Evolutionary conservation across 2,113 vertebrate species (phyloP), one percentile per base, ranked within the genome.

Genomic region (Leptobrachium ailaonicum): DNA sequence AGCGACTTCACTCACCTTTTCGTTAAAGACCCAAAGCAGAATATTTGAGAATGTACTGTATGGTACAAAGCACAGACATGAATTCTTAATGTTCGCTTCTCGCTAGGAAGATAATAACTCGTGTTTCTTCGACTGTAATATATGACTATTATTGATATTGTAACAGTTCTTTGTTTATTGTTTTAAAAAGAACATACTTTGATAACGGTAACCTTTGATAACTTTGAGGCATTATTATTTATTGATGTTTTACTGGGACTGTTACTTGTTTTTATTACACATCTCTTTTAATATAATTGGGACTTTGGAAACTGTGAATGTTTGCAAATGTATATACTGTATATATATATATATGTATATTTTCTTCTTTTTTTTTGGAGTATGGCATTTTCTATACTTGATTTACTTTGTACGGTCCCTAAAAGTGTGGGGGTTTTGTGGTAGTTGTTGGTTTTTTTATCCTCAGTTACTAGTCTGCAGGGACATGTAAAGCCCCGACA

Each of bases 51-150:
- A 47, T 56, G 68, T 64, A 13, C 47, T 13, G 54, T 79, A 66
- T 66, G n/a, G 68, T 41, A 10, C 41, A 63, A 50, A 79, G 77
- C 58, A 54, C 44, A 54, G 53, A 53, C 13, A 71, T 7, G 50
- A 11, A 12, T 41, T n/a, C 56, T 77, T 32, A 58, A 20, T 68
- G 2, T 70, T 66, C 20, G 41, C 4, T 78, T 78, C 42, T 71
- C 20, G 43, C 66, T 56, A 14, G 45, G 73, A 42, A 13, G 40
- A 43, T 14, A 60, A 41, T 2, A 32, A 43, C 42, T 73, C 58
- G 44, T 6, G 58, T 6, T 73, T 50, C 47, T 73, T 66, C 67
- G 78, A 80, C 73, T 80, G 78, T 80, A 80, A 79, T 73, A 66
- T 54, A 54, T 79, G 20, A 32, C 20, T 79, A 32, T 64, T 75